These are phyloP conservation scores for Ramphastos sulfuratus DNA, from an alignment of 2,113 vertebrate species.

Conservation along the genomic window DNA sequence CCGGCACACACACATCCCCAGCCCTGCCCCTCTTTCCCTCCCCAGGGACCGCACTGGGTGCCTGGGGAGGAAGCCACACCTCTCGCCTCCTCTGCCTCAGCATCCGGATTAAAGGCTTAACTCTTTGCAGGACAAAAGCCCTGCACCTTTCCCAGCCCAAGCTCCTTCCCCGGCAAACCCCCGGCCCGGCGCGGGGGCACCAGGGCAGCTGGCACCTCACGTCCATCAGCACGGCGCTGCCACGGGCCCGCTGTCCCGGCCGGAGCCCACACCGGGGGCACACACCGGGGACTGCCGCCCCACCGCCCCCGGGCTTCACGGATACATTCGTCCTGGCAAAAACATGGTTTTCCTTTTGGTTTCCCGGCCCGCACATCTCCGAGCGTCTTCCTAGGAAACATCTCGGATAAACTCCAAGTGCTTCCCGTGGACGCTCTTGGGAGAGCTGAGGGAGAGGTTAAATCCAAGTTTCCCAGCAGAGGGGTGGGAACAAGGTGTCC, in stretches of 20 bases:
- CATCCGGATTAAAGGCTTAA: conserved; percentile 48
- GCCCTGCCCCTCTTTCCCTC: not conserved
- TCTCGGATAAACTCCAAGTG: not conserved
- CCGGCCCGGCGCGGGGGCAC: not conserved
- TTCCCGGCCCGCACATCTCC: not conserved
- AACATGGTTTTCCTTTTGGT: accelerated
- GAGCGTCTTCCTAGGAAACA: not conserved
- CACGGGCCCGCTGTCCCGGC: not conserved
- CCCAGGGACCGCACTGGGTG: not conserved
- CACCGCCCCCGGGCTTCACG: not conserved
- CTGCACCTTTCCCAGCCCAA: not conserved
- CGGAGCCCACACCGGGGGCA: not conserved
- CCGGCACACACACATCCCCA: too few relatives aligned
- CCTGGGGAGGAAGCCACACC: conserved; percentile 49
- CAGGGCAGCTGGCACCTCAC: not conserved
- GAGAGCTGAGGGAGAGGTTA: not conserved
- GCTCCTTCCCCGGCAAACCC: not conserved
- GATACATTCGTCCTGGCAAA: not conserved
- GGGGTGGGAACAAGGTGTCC: not conserved
- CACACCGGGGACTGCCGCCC: not conserved
- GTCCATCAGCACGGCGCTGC: not conserved
- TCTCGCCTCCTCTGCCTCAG: conserved; percentile 47
- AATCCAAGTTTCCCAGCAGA: not conserved
- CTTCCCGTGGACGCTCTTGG: not conserved
- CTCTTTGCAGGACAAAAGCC: not conserved